Evolutionary conservation across 1,140 invertebrate genomes (phyloP), one percentile per base, ranked within the genome.

Genomic region (Portunus trituberculatus): DNA sequence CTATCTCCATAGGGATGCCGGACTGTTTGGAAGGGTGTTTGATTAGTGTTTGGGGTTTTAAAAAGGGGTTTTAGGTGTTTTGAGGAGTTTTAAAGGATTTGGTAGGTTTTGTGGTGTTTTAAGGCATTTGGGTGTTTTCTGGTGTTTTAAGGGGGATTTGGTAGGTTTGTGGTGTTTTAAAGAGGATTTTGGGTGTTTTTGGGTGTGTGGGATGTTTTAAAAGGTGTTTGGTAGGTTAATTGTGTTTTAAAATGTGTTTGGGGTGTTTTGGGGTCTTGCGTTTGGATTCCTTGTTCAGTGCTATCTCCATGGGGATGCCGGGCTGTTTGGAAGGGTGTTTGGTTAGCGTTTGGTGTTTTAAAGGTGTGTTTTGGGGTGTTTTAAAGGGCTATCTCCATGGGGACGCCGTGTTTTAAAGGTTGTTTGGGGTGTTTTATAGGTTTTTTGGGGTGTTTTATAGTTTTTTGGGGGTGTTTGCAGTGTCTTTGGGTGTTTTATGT

Each of bases 281-380:
- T 97, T 99, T 99, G 0, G 99, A 99, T 97, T 99, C 99, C 96
- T 99, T 99, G 97, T 99, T 99, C 92, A 99, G 97, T 0, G 99
- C 99, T 96, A 99, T 99, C 97, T 99, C 99, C 99, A 99, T 99
- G 10, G 99, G 99, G 20, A 99, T 99, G 96, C 99, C 99, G 91
- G 99, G 99, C 98, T 98, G 96, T 91, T 96, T 97, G 95, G 96
- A n/a, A n/a, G n/a, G n/a, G n/a, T n/a, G n/a, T n/a, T n/a, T n/a
- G n/a, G n/a, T n/a, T n/a, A n/a, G n/a, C n/a, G n/a, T n/a, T n/a
- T 91, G 96, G 46, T 31, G 8, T 12, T 4, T 32, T 67, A 8
- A 10, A 16, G 82, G 32, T 39, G 25, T 48, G 59, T 20, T 52
- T 59, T 3, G 32, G 16, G 6, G 31, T 31, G 48, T 52, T 52